Evolutionary conservation across 2,888 invertebrate species (phyloP).

Genomic region (Cantharis rufa): DNA sequence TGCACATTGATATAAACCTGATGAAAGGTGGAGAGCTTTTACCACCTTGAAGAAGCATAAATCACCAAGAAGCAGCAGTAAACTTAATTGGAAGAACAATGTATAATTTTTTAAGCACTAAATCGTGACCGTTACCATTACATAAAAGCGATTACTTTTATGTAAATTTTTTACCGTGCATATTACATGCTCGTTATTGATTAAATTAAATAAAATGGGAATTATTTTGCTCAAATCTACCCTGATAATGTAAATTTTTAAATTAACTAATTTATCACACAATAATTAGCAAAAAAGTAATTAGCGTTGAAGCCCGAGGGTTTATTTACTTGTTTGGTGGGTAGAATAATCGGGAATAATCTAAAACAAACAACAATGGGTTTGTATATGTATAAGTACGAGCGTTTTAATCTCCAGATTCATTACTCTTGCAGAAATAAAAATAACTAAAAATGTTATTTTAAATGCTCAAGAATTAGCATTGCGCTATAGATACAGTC

Average conservation of each 20-base stretch:
- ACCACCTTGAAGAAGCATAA: conserved; percentile 51
- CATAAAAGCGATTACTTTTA: neutral
- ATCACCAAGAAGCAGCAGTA: conserved; percentile 48
- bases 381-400: neutral
- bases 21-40: conserved; percentile 47
- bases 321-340: neutral
- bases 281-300: conserved; percentile 1
- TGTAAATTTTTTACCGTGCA: neutral
- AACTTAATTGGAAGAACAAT: conserved; percentile 51
- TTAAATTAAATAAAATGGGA: neutral
- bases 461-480: neutral
- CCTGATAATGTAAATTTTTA: neutral
- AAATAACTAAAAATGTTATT: neutral
- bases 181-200: neutral
- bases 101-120: conserved; percentile 32
- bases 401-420: neutral
- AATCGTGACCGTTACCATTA: conserved; percentile 22
- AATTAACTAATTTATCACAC: neutral
- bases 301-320: neutral
- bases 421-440: neutral
- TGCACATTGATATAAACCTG: conserved; percentile 45
- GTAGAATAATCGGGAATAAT: neutral
- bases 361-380: neutral
- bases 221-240: neutral
- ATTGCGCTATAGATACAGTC: neutral